phyloP scores from a whole-genome alignment of 2,113 vertebrate genomes.

The Chroicocephalus ridibundus region DNA sequence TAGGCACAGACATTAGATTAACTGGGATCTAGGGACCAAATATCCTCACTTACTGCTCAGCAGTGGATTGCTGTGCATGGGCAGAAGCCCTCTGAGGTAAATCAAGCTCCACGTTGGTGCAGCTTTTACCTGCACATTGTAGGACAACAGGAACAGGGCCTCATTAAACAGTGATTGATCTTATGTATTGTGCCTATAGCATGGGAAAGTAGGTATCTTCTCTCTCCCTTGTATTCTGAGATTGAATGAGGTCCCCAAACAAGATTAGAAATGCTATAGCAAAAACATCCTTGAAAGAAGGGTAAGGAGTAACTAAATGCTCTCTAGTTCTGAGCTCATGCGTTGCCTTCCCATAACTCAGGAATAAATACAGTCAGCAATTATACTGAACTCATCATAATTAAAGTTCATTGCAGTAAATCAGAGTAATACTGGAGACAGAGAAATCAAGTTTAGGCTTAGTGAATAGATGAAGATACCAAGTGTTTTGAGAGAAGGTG shows the following conservation, averaged over 20 bases:
- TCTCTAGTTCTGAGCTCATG: neutral
- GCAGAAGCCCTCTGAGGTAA: neutral
- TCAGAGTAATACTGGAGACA: neutral
- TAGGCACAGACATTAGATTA: neutral
- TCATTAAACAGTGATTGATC: neutral
- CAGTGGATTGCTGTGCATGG: neutral
- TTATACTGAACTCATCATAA: neutral
- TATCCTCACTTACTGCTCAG: neutral
- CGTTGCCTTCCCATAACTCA: neutral
- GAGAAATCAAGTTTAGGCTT: neutral
- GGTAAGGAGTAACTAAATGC: neutral
- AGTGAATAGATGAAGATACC: neutral
- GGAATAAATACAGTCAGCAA: neutral
- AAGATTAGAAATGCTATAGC: neutral
- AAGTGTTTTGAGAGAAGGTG: neutral
- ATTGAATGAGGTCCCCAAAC: neutral
- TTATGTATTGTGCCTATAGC: neutral
- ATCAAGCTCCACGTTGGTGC: neutral
- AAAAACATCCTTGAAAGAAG: neutral
- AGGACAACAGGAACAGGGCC: neutral
- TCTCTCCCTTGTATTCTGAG: neutral
- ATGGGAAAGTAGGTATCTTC: neutral
- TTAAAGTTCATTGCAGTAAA: neutral
- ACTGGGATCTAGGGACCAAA: neutral
- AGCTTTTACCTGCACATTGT: neutral